Conservation (phyloP, 2,888 invertebrate genomes). For the Rhagonycha lutea region DNA sequence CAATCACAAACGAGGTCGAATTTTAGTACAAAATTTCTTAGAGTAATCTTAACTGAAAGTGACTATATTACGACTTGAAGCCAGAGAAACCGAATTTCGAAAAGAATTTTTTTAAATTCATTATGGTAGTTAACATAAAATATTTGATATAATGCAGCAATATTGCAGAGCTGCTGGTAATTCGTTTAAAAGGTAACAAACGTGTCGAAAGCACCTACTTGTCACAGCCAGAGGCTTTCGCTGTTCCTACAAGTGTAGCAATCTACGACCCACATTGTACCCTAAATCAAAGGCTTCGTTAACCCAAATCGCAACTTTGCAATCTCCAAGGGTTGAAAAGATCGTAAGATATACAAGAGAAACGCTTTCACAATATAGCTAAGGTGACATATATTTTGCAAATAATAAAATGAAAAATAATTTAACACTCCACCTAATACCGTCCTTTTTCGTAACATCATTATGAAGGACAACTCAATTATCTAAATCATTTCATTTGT, state of each 20-base stretch:
- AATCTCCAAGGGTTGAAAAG: slow-evolving; percentile 21
- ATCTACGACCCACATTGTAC: slow-evolving; percentile 19
- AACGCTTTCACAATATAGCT: not conserved
- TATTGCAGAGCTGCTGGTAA: not conserved
- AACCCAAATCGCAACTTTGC: slow-evolving; percentile 28
- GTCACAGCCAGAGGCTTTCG: not conserved
- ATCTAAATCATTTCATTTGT: too few species aligned
- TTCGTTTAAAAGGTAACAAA: slow-evolving; percentile 5
- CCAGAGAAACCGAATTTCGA: too few species aligned
- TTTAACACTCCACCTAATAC: not conserved
- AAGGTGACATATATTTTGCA: not conserved
- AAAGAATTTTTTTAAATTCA: not conserved
- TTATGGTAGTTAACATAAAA: not conserved
- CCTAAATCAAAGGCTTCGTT: slow-evolving; percentile 29
- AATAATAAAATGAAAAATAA: not conserved
- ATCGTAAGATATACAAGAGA: slow-evolving; percentile 16
- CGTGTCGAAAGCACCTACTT: slow-evolving; percentile 5
- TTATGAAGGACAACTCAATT: too few species aligned
- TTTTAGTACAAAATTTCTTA: too few species aligned
- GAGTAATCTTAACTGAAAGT: too few species aligned
- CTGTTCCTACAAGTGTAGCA: slow-evolving; percentile 4
- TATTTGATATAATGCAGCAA: not conserved
- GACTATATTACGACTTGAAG: too few species aligned
- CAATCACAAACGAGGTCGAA: too few species aligned
- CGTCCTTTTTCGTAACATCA: not conserved